Percentiles rank a stretch among this genome's conserved stretches.
Evolutionary conservation across 1,140 invertebrate species (phyloP).

Genomic region (Caenorhabditis remanei): DNA sequence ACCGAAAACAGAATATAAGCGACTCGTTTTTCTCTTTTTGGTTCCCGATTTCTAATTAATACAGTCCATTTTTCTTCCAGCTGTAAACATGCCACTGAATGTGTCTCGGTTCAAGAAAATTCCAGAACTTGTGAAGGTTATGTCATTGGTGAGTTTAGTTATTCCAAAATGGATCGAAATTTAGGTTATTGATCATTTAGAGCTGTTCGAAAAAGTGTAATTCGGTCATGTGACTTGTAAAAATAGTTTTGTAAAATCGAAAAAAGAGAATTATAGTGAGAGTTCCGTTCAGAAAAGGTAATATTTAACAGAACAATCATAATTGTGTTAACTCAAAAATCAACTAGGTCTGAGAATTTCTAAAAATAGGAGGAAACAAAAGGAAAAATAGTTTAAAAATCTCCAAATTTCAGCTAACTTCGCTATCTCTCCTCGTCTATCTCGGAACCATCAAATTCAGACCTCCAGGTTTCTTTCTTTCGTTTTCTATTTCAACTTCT

Average conservation of each 20-base stretch:
- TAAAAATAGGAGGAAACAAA: no score
- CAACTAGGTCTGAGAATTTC: no score
- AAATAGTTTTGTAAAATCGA: no score
- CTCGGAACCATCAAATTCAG: constrained; percentile 44
- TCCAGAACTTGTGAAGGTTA: constrained; percentile 3
- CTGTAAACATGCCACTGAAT: constrained; percentile 10
- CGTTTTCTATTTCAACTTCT: not conserved
- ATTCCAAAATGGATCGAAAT: not conserved
- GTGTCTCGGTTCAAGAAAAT: constrained; percentile 19
- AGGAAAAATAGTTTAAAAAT: not conserved
- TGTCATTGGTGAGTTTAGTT: constrained; percentile 9
- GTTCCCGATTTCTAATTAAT: not conserved
- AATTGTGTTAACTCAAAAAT: no score
- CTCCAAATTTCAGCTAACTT: not conserved
- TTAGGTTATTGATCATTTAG: not conserved
- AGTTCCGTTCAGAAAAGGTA: no score
- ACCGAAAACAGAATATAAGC: constrained; percentile 30
- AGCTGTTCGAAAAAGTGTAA: no score
- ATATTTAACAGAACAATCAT: no score
- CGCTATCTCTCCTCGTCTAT: constrained; percentile 6
- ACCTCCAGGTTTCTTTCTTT: not conserved
- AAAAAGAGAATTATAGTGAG: no score
- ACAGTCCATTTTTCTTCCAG: not conserved
- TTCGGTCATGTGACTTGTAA: no score
- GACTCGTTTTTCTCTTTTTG: constrained; percentile 3